Evolutionary conservation across 2,888 invertebrate species (phyloP).

Genomic region (Leptinotarsa tumamoca): DNA sequence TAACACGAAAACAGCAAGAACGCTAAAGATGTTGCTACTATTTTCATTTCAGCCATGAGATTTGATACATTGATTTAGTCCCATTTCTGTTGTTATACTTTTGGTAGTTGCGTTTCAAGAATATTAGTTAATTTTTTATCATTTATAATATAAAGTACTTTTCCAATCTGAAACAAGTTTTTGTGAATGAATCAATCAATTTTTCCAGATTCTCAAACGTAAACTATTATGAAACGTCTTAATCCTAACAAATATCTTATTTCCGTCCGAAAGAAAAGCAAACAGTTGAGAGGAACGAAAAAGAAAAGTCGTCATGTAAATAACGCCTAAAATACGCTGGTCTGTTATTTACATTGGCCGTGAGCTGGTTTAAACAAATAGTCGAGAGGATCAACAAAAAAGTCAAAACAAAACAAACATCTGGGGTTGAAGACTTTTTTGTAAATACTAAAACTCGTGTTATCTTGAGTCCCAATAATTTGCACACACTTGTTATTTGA

Average conservation of each 20-base stretch:
- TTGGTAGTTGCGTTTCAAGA: no score
- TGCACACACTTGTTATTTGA: no score
- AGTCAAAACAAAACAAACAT: constrained; percentile 57
- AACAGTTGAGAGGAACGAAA: constrained; percentile 51
- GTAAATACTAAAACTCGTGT: neutral
- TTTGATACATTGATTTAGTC: no score
- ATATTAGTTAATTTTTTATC: no score
- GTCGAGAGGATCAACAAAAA: constrained; percentile 59
- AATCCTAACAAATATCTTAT: constrained; percentile 45
- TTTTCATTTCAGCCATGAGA: no score
- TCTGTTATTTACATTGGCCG: constrained; percentile 57
- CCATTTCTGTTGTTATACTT: no score
- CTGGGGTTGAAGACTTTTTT: constrained; percentile 12
- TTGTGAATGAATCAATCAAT: neutral
- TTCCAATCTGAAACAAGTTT: no score
- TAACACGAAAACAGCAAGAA: no score
- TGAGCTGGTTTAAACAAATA: constrained; percentile 56
- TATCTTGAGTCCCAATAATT: no score
- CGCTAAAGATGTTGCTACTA: no score
- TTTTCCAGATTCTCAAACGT: neutral
- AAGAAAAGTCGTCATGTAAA: constrained; percentile 55
- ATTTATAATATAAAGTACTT: no score
- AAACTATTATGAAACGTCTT: constrained; percentile 13
- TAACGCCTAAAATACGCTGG: constrained; percentile 54
- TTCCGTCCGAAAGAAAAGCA: constrained; percentile 51